Evolutionary conservation across 2,113 vertebrate genomes (phyloP), one percentile per base, ranked within the genome.

Genomic region (Brachirus orientalis): DNA sequence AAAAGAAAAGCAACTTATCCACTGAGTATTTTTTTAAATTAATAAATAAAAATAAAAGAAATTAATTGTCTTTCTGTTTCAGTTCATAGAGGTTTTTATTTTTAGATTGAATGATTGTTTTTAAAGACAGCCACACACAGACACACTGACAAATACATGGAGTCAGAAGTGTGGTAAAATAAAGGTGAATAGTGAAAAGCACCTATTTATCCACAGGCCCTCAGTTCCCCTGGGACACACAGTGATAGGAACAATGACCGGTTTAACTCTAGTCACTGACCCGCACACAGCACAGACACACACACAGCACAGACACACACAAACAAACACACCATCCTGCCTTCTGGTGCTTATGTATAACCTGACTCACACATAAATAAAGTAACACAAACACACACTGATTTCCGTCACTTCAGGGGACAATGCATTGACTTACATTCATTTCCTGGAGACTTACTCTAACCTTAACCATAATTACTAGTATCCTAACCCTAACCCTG

Each of bases 181-280:
- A 45, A 72, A 71, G 79, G 58, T 83, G 81, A 82, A 85, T 82
- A 69, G 77, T 84, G 78, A 89, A 87, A 82, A 80, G 82, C 85
- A 78, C 57, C 80, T 80, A 82, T 89, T 89, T 85, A 89, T 81
- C 58, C 64, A 22, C 4, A 11, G 65, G 77, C 77, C 75, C 72
- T 82, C 55, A 33, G 63, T 76, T 82, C 81, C 71, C 86, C 38
- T 8, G 82, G 75, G 82, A 85, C 68, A 9, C 72, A 54, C 58
- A 51, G 44, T 63, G 71, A 72, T 41, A 1, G 52, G 64, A 77
- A 88, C 86, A 88, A 88, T 88, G 75, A 77, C 17, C 10, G 44
- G 79, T 86, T 88, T 82, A 82, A 85, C 69, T 83, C 59, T 38
- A 43, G 64, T 64, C 69, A 69, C 52, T 61, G 67, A 84, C 70